These are phyloP conservation scores for Condylura cristata DNA, from an alignment of 2,113 vertebrate genomes.

Conservation along the genomic window DNA sequence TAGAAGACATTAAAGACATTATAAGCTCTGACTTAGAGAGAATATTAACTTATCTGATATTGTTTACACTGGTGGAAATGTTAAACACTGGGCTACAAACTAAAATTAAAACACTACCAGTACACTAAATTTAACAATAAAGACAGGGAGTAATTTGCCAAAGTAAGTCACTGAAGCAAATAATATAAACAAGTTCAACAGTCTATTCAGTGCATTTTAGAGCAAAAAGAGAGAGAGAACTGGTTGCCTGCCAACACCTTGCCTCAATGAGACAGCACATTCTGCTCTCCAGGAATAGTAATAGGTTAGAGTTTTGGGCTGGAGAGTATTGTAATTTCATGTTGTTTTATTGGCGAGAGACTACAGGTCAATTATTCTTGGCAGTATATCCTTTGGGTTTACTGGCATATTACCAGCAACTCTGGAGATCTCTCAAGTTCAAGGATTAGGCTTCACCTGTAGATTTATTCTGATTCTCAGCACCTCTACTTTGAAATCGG, in stretches of 20 bases:
- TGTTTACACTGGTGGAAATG: conserved; percentile 65
- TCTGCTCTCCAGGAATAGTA: conserved; percentile 55
- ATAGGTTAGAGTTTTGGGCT: conserved; percentile 16
- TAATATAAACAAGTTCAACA: conserved; percentile 73
- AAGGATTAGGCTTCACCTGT: not conserved
- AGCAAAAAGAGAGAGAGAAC: not conserved
- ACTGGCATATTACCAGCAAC: not conserved
- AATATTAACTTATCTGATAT: conserved; percentile 45
- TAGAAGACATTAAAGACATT: not conserved
- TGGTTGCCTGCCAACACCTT: conserved; percentile 55
- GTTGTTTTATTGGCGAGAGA: conserved; percentile 23
- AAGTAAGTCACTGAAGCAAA: conserved; percentile 68
- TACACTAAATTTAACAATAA: conserved; percentile 73
- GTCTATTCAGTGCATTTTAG: conserved; percentile 59
- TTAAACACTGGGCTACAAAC: conserved; percentile 66
- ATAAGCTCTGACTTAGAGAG: conserved; percentile 47
- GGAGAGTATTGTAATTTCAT: not conserved
- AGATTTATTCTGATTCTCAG: conserved; percentile 18
- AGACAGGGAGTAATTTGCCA: conserved; percentile 73
- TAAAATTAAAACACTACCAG: conserved; percentile 71
- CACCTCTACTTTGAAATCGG: not conserved
- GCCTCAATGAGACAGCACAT: conserved; percentile 29
- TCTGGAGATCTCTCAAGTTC: not conserved
- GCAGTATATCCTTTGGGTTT: conserved; percentile 6
- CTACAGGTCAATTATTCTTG: conserved; percentile 19